Conservation (phyloP, 2,888 invertebrate species). For the Pocota personata region DNA sequence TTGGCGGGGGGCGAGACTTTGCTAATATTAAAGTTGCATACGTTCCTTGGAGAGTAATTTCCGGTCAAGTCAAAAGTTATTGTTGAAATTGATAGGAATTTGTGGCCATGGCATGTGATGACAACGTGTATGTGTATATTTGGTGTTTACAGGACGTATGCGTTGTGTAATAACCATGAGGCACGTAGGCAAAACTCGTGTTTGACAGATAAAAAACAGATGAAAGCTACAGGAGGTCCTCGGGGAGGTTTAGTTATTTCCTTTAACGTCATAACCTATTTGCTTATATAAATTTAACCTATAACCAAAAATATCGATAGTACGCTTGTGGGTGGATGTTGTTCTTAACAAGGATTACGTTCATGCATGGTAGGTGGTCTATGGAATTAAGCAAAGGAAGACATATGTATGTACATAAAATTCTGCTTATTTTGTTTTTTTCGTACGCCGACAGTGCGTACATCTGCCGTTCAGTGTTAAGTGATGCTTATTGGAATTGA, state of each 20-base stretch:
- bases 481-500: neutral
- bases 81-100: conserved; percentile 40
- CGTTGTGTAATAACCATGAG: conserved; percentile 4
- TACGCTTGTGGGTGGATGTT: neutral
- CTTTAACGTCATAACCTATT: conserved; percentile 2
- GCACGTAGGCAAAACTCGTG: neutral
- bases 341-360: neutral
- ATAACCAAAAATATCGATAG: neutral
- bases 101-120: conserved; percentile 35
- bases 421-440: neutral
- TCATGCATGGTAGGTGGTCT: neutral
- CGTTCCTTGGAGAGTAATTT: conserved; percentile 49
- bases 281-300: neutral
- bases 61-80: conserved; percentile 67
- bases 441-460: neutral
- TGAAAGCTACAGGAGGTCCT: neutral
- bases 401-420: neutral
- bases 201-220: neutral
- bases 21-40: conserved; percentile 37
- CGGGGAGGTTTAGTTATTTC: conserved; percentile 19
- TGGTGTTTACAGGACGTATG: neutral
- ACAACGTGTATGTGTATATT: neutral
- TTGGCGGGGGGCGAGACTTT: neutral
- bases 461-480: neutral
- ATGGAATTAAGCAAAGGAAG: neutral